Percentiles rank a stretch among this genome's conserved stretches.
These are phyloP conservation scores for Diadema setosum DNA, from an alignment of 35 echinoderm and acorn worm genomes.

Conservation along the genomic window DNA sequence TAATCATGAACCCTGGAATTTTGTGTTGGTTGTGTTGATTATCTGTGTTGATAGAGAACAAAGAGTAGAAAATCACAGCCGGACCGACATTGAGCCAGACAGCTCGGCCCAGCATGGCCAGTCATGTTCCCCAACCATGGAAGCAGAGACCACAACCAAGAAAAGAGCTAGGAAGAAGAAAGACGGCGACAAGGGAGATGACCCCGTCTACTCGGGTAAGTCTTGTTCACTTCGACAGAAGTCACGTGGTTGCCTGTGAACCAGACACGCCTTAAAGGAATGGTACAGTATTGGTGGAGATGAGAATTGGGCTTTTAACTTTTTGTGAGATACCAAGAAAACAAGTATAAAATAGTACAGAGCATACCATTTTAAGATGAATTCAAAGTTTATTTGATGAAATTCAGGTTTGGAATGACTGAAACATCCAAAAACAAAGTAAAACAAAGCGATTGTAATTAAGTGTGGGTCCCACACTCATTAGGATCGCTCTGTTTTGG, in stretches of 20 bases:
- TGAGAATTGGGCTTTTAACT: not conserved
- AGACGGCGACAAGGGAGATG: not conserved
- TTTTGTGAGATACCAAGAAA: not conserved
- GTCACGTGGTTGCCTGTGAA: not conserved
- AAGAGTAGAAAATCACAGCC: too few species aligned
- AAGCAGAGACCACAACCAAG: not conserved
- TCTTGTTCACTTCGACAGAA: not conserved
- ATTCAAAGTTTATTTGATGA: not conserved
- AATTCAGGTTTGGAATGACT: not conserved
- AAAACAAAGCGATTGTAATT: too few species aligned
- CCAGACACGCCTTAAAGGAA: not conserved
- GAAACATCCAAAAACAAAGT: too few species aligned
- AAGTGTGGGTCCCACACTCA: too few species aligned
- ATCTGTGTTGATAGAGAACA: too few species aligned
- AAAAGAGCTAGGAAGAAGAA: not conserved
- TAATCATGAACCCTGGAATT: too few species aligned
- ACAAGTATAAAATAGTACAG: not conserved
- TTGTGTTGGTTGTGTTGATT: too few species aligned
- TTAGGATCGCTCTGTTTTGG: too few species aligned
- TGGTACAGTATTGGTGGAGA: not conserved
- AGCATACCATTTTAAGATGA: not conserved
- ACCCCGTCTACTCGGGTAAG: not conserved
- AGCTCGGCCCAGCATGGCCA: too few species aligned
- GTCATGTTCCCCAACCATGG: too few species aligned
- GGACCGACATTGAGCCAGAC: too few species aligned